Conservation (phyloP, 2,113 vertebrate species). For the Entelurus aequoreus region DNA sequence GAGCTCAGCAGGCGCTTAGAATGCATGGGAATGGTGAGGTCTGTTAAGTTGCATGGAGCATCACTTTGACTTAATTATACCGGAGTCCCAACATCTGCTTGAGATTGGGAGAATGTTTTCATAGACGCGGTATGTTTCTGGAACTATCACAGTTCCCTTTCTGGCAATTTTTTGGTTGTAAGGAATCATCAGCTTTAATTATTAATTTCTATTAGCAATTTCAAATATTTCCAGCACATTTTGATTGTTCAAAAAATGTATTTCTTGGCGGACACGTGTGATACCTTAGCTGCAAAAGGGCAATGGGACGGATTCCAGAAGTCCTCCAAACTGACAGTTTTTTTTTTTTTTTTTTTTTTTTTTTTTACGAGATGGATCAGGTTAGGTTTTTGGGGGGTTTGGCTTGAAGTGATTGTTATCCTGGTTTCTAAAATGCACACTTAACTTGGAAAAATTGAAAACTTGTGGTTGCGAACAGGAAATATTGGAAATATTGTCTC, state of each 20-base stretch:
- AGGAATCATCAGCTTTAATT: no score
- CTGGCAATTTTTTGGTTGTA: no score
- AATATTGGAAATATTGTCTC: no score
- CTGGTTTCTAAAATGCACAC: no score
- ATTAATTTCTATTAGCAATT: no score
- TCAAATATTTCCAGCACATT: no score
- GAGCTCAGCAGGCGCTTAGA: slow-evolving; percentile 39
- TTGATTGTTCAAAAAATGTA: neutral
- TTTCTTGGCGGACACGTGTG: neutral
- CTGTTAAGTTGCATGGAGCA: slow-evolving; percentile 38
- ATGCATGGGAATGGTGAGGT: slow-evolving; percentile 48
- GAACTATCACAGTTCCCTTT: slow-evolving; percentile 18
- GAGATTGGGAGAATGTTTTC: slow-evolving; percentile 64
- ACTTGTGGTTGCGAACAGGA: no score
- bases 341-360: no score
- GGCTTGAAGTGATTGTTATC: no score
- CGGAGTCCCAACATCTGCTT: slow-evolving; percentile 57
- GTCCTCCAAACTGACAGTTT: neutral
- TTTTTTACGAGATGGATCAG: no score
- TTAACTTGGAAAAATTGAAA: no score
- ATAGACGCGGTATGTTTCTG: slow-evolving; percentile 20
- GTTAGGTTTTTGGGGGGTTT: no score
- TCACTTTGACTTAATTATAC: slow-evolving; percentile 53
- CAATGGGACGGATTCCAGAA: neutral
- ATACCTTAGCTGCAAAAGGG: neutral